phyloP scores from a whole-genome alignment of 2,888 invertebrate species.

The Melipona bicolor region DNA sequence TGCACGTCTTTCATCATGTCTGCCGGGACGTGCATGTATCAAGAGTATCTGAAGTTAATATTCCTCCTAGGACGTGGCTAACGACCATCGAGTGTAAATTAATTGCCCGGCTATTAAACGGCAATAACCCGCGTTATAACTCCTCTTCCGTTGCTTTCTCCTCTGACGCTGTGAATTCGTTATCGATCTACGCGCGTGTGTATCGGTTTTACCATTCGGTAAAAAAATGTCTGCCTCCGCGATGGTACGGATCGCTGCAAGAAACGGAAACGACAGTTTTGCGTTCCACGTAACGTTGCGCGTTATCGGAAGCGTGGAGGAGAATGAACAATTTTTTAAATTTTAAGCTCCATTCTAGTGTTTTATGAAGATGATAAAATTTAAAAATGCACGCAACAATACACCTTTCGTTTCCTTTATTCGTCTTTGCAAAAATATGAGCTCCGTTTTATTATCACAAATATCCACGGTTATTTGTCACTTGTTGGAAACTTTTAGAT shows the following conservation, averaged over 20 bases:
- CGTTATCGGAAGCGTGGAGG: neutral
- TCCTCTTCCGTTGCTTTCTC: slow-evolving; percentile 3
- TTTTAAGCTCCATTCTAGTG: no score
- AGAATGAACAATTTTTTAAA: neutral
- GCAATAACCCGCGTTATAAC: slow-evolving; percentile 56
- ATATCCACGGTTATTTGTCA: no score
- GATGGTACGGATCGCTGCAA: neutral
- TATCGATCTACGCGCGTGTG: neutral
- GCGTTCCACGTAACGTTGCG: neutral
- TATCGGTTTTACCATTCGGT: no score
- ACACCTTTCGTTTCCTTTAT: no score
- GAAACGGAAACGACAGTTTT: neutral
- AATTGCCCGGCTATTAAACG: slow-evolving; percentile 70
- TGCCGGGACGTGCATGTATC: slow-evolving; percentile 67
- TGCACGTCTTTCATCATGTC: slow-evolving; percentile 73
- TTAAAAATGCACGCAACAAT: no score
- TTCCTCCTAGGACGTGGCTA: slow-evolving; percentile 67
- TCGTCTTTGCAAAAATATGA: no score
- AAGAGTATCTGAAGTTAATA: slow-evolving; percentile 73
- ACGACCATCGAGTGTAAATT: slow-evolving; percentile 72
- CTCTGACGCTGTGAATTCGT: slow-evolving; percentile 4
- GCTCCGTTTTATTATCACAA: no score
- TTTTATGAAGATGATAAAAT: no score
- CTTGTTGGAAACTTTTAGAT: no score
- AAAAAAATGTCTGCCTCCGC: neutral